Evolutionary conservation across 2,888 invertebrate species (phyloP).

Genomic region (Pherbina coryleti): DNA sequence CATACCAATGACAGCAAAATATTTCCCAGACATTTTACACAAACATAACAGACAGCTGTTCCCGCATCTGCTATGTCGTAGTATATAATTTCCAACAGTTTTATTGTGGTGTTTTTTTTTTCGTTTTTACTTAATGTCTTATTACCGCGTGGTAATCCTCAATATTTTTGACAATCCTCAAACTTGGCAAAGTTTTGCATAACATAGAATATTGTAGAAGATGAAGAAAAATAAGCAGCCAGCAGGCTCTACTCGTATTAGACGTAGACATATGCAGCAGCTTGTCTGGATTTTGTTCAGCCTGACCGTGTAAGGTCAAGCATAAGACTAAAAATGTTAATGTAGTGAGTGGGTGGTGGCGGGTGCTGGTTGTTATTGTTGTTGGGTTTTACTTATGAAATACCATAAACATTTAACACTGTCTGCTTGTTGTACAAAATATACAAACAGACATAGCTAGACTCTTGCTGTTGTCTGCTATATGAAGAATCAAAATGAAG

Average conservation of each 20-base stretch:
- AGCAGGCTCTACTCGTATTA: too few relatives aligned
- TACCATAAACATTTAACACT: not conserved
- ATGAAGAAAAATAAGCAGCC: not conserved
- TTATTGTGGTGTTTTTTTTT: not conserved
- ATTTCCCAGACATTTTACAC: not conserved
- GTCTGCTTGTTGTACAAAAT: not conserved
- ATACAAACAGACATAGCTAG: not conserved
- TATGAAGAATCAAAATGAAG: not conserved
- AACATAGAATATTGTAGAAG: not conserved
- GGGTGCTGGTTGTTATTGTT: too few relatives aligned
- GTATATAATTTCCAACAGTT: not conserved
- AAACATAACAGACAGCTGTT: not conserved
- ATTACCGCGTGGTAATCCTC: conserved; percentile 1
- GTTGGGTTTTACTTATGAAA: not conserved
- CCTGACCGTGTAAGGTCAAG: not conserved
- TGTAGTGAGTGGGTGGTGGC: too few relatives aligned
- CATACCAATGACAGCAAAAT: not conserved
- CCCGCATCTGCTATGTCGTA: not conserved
- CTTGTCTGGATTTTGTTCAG: not conserved
- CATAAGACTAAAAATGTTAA: not conserved
- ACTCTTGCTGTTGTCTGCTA: not conserved
- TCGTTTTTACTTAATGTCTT: not conserved
- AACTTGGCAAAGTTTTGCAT: not conserved
- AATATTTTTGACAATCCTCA: not conserved
- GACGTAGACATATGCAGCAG: not conserved